These are phyloP conservation scores for Lasioglossum morio DNA, from an alignment of 2,888 invertebrate genomes.

Conservation along the genomic window DNA sequence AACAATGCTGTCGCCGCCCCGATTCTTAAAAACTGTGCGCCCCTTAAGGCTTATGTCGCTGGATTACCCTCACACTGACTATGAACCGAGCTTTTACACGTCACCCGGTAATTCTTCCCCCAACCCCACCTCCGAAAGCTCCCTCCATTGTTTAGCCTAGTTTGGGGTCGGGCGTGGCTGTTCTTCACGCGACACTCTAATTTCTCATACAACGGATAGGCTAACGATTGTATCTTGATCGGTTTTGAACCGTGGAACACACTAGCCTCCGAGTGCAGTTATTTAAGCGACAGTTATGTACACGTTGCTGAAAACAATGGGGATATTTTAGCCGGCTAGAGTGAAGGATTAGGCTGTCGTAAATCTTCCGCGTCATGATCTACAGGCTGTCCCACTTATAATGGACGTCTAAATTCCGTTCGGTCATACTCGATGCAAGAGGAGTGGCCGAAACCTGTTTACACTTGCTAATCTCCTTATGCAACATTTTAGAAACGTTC, in stretches of 20 bases:
- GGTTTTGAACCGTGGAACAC: conserved; percentile 6
- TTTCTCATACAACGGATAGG: conserved; percentile 18
- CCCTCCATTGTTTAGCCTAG: conserved; percentile 38
- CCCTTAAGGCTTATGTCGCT: conserved; percentile 35
- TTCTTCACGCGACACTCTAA: conserved; percentile 44
- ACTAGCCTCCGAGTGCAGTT: not conserved
- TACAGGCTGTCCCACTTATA: not conserved
- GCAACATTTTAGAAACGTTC: not conserved
- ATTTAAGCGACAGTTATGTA: not conserved
- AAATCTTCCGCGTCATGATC: not conserved
- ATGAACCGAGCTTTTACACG: conserved; percentile 26
- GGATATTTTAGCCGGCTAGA: not conserved
- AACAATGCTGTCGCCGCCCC: conserved; percentile 39
- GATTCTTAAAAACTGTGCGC: conserved; percentile 26
- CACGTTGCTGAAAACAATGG: conserved; percentile 1
- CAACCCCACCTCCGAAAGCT: not conserved
- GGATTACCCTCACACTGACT: conserved; percentile 34
- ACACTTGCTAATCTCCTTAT: not conserved
- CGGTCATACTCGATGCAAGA: not conserved
- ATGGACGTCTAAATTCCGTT: conserved; percentile 1
- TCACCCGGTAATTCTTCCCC: conserved; percentile 22
- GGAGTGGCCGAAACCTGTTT: not conserved
- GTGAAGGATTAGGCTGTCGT: conserved; percentile 14
- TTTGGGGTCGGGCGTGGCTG: not conserved
- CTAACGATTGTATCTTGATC: not conserved